phyloP scores from a whole-genome alignment of 2,797 vertebrate species.

The Potorous gilbertii region DNA sequence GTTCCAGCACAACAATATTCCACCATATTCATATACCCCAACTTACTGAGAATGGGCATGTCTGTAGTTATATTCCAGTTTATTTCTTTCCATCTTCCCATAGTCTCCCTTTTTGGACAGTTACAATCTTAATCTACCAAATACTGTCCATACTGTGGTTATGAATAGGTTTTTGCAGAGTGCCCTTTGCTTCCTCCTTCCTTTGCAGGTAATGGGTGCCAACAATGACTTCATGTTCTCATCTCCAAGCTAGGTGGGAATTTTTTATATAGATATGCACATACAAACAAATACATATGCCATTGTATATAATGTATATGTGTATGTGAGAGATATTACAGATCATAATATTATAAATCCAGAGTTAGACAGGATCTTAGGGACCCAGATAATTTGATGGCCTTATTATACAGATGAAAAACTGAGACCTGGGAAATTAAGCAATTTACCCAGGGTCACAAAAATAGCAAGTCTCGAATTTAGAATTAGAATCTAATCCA shows the following conservation, averaged over 20 bases:
- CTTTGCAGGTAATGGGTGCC: neutral
- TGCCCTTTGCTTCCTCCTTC: neutral
- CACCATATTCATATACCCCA: neutral
- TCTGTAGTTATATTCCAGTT: neutral
- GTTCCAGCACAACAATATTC: neutral
- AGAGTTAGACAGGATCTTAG: neutral
- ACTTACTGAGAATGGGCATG: neutral
- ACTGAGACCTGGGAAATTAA: neutral
- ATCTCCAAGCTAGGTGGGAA: neutral
- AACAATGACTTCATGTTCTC: neutral
- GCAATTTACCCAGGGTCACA: neutral
- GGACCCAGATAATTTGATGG: neutral
- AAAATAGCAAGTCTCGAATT: neutral
- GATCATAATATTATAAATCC: neutral
- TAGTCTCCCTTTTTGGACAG: neutral
- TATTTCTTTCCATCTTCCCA: neutral
- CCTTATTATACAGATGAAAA: neutral
- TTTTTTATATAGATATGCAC: neutral
- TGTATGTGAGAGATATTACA: neutral
- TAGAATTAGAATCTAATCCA: neutral
- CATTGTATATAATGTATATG: neutral
- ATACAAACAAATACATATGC: neutral
- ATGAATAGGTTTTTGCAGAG: neutral
- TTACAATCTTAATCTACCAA: neutral
- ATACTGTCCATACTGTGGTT: neutral